These are phyloP conservation scores for Papilio gigon DNA, from an alignment of 2,888 invertebrate species.

Conservation along the genomic window DNA sequence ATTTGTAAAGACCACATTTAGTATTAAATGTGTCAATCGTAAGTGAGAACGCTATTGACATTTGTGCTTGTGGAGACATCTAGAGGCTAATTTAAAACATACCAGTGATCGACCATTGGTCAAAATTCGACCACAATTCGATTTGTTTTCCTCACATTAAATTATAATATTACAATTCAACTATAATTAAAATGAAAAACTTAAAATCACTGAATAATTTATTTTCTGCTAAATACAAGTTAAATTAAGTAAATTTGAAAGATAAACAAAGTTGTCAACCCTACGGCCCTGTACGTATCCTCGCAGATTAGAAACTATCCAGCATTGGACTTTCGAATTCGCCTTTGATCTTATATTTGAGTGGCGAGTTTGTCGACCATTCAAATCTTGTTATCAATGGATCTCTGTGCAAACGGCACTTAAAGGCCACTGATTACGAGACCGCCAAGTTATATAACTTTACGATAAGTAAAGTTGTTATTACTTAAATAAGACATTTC, in stretches of 20 bases:
- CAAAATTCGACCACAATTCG: too few relatives aligned
- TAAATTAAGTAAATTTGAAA: constrained; percentile 7
- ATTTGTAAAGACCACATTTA: neutral
- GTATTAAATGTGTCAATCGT: too few relatives aligned
- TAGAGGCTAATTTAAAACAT: too few relatives aligned
- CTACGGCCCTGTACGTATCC: constrained; percentile 35
- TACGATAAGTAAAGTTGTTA: neutral
- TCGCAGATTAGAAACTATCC: constrained; percentile 43
- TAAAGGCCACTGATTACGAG: neutral
- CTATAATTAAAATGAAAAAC: too few relatives aligned
- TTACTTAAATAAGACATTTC: neutral
- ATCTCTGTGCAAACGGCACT: constrained; percentile 1
- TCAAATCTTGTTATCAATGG: constrained; percentile 29
- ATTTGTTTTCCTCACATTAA: too few relatives aligned
- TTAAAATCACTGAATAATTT: neutral
- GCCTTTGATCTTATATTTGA: constrained; percentile 39
- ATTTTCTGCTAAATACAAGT: neutral
- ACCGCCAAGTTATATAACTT: constrained; percentile 3
- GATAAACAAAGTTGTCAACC: neutral
- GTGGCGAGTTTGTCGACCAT: constrained; percentile 20
- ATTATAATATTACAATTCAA: too few relatives aligned
- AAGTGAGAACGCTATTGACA: too few relatives aligned
- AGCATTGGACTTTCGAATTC: constrained; percentile 28
- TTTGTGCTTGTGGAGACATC: too few relatives aligned
- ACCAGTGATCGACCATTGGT: too few relatives aligned